phyloP scores from a whole-genome alignment of 2,797 vertebrate genomes.

The Sebastes baramenuke region DNA sequence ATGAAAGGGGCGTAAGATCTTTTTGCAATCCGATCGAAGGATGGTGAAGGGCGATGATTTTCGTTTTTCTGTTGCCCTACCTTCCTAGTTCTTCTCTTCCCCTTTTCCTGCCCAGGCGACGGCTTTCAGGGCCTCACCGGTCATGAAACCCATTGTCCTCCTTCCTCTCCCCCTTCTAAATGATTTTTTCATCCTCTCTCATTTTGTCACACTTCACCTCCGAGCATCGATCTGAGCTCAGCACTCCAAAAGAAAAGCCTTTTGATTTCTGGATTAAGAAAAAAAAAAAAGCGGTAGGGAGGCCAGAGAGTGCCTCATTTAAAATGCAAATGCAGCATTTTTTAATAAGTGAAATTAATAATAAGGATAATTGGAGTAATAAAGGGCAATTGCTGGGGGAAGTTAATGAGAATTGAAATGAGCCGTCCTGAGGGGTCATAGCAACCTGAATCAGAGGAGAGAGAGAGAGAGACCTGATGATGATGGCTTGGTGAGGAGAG shows the following conservation, averaged over 20 bases:
- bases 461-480: constrained; percentile 13
- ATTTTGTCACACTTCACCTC: constrained; percentile 61
- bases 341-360: constrained; percentile 80
- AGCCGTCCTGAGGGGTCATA: constrained; percentile 73
- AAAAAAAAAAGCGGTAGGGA: background rate
- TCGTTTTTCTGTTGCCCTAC: background rate
- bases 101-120: background rate
- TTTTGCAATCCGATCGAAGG: constrained; percentile 30
- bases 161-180: constrained; percentile 11
- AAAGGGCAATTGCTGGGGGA: constrained; percentile 68
- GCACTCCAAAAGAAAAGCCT: constrained; percentile 20
- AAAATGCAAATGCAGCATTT: constrained; percentile 75
- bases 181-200: constrained; percentile 37
- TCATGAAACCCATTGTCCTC: constrained; percentile 23
- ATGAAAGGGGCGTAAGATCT: constrained; percentile 45
- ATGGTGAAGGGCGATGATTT: constrained; percentile 6
- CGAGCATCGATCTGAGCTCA: constrained; percentile 39
- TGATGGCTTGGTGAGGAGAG: constrained; percentile 54
- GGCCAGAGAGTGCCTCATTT: constrained; percentile 53
- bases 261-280: constrained; percentile 23
- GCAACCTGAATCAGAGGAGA: constrained; percentile 58
- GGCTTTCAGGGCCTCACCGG: background rate
- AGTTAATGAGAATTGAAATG: constrained; percentile 74
- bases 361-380: constrained; percentile 77
- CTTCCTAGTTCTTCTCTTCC: background rate